Evolutionary conservation across 2,797 vertebrate species (phyloP), one percentile per base, ranked within the genome.

Genomic region (Sandelia bainsii): DNA sequence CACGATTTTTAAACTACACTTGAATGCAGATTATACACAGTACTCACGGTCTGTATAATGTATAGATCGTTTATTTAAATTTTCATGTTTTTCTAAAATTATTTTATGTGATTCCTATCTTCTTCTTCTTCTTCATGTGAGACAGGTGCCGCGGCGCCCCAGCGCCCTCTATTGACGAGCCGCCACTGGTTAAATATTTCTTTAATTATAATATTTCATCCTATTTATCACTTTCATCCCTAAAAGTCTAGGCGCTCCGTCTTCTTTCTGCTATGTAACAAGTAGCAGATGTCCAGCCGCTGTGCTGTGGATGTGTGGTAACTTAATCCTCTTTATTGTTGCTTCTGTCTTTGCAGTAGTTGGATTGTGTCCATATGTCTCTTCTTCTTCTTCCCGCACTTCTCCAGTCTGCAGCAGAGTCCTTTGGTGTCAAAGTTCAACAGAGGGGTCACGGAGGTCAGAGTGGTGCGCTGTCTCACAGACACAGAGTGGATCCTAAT

Each of bases 231-330:
- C 9, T 52, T 42, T 13, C n/a, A 27, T 53, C 19, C 34, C 25
- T 58, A 13, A 39, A 8, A 11, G 27, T 20, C 9, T 34, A 0
- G 25, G 3, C 50, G 14, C 57, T 62, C 50, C 40, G 19, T 48
- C 4, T 32, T 23, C 11, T 40, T 10, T 46, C 2, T 69, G 40
- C n/a, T 37, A 19, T 63, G 32, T 76, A 80, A 82, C 63, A 57
- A 75, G 61, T 37, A 80, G 62, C 89, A 89, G 84, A 87, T 86
- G 84, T 72, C 51, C 42, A 10, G 64, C 52, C 37, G 53, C 58
- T 68, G 27, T 16, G 27, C 56, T 64, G 51, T 27, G 19, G 46
- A 44, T 3, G 25, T 66, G 12, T 48, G 29, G 85, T 78, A 86
- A 89, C 77, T 69, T 53, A 39, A 89, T 69, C 80, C 72, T 74